A percentile compares a stretch with the other conserved stretches of the same genome.
Conservation (phyloP, 2,888 invertebrate genomes). For the Nomada hirtipes region DNA sequence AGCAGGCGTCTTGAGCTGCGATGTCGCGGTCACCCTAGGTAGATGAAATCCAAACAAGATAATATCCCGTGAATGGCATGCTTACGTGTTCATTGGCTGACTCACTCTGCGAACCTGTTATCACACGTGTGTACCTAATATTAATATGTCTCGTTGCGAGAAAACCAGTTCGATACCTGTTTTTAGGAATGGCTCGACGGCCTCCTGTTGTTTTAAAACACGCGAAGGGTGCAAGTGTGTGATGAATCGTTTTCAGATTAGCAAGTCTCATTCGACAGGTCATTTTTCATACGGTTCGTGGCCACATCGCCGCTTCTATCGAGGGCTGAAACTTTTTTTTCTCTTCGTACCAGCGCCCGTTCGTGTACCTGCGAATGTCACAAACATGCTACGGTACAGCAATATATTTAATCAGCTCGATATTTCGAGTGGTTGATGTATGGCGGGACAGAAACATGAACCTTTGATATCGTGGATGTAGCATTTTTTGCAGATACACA, state of each 20-base stretch:
- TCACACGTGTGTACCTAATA: constrained; percentile 21
- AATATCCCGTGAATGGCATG: not conserved
- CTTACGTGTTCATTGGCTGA: constrained; percentile 15
- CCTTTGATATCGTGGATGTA: not conserved
- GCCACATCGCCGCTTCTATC: constrained; percentile 15
- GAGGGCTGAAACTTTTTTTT: too few species aligned
- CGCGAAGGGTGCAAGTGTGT: constrained; percentile 5
- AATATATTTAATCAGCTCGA: constrained; percentile 21
- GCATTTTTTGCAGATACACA: too few species aligned
- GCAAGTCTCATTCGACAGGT: constrained; percentile 39
- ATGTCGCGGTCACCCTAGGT: too few species aligned
- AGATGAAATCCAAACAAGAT: too few species aligned
- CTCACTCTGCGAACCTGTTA: constrained; percentile 28
- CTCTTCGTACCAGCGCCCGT: too few species aligned
- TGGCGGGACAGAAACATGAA: not conserved
- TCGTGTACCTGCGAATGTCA: not conserved
- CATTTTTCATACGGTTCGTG: constrained; percentile 39
- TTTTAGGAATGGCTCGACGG: constrained; percentile 16
- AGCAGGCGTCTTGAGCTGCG: too few species aligned
- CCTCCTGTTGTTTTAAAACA: constrained; percentile 16
- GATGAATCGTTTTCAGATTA: constrained; percentile 48
- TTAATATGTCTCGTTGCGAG: constrained; percentile 29
- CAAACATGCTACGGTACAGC: not conserved
- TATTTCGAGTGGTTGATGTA: constrained; percentile 21
- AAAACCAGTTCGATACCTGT: constrained; percentile 38